Evolutionary conservation across 2,113 vertebrate species (phyloP).

Genomic region (Bubalus kerabau): DNA sequence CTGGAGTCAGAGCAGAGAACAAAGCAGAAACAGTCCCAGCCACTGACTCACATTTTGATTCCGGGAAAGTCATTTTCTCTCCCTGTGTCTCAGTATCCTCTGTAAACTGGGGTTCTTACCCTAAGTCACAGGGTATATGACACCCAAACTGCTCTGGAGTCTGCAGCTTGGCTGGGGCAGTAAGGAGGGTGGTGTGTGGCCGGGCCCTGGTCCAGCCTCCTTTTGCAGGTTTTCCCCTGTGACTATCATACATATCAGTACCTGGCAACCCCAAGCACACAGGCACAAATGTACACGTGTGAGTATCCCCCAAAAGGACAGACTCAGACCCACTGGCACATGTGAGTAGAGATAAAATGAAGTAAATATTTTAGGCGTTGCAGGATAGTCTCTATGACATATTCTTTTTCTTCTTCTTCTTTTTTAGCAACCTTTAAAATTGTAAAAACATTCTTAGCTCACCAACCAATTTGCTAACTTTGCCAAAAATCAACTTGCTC

Average conservation of each 20-base stretch:
- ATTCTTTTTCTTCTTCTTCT: not conserved
- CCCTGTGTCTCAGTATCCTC: not conserved
- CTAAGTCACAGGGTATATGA: not conserved
- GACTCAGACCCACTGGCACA: not conserved
- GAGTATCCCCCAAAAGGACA: not conserved
- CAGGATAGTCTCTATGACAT: not conserved
- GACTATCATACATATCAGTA: not conserved
- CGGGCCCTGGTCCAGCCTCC: not conserved
- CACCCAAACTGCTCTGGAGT: not conserved
- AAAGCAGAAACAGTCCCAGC: not conserved
- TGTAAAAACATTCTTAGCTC: slow-evolving; percentile 38
- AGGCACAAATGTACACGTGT: accelerated
- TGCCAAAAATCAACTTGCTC: slow-evolving; percentile 30
- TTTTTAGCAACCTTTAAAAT: slow-evolving; percentile 5
- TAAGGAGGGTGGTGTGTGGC: not conserved
- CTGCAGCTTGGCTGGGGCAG: not conserved
- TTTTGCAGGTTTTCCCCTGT: not conserved
- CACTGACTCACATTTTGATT: not conserved
- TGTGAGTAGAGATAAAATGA: not conserved
- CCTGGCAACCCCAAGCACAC: not conserved
- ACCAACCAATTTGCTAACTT: slow-evolving; percentile 1
- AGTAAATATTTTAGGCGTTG: not conserved
- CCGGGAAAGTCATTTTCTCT: not conserved
- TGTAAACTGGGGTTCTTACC: not conserved
- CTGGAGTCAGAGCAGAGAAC: not conserved